Base-by-base conservation (phyloP, 23 tunicate genomes). In the Styela clava region DNA sequence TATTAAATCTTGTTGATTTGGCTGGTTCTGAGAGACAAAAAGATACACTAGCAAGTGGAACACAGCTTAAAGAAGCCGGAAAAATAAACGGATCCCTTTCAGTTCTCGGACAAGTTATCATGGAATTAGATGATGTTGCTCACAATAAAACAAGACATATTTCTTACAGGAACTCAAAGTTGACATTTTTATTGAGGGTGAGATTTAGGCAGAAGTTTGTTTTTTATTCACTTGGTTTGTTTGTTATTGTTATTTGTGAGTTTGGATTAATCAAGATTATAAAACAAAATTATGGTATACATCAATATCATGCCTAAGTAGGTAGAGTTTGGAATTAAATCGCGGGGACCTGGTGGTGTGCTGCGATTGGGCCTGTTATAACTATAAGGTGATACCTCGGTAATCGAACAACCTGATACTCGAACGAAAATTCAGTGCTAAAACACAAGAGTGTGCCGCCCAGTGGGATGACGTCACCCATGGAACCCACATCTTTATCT, bases 1-100 rank as follows among this genome's bases (percentile, higher is more conserved):
- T 83, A 5, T 62, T 88, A 7, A 88, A 88, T 65, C 69, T 91
- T 68, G 91, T 91, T 20, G 97, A 91, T 44, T 82, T 91, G 36
- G 97, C 97, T 34, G 97, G 97, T 3, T 91, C 97, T 2, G 97
- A 91, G 70, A 88, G 97, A 51, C 87, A 88, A 34, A 79, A 79
- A 24, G 87, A 84, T 44, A 82, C 97, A 9, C 71, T 61, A 2
- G 63, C 97, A 26, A 71, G 61, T 2, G 97, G 97, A 16, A 26
- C 33, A 25, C 85, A 92, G 34, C 73, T 91, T 3, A 83, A 70
- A 31, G 97, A 91, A 63, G 97, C 92, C 2, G 97, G 92, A 31
- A 84, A 33, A 27, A 91, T 91, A 65, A 91, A 91, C 85, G 78
- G 82, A 34, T 87, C 92, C 2, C 85, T 91, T 23, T 81, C 88